Conservation (phyloP, 2,113 vertebrate species). For the Thinocorus orbignyianus region DNA sequence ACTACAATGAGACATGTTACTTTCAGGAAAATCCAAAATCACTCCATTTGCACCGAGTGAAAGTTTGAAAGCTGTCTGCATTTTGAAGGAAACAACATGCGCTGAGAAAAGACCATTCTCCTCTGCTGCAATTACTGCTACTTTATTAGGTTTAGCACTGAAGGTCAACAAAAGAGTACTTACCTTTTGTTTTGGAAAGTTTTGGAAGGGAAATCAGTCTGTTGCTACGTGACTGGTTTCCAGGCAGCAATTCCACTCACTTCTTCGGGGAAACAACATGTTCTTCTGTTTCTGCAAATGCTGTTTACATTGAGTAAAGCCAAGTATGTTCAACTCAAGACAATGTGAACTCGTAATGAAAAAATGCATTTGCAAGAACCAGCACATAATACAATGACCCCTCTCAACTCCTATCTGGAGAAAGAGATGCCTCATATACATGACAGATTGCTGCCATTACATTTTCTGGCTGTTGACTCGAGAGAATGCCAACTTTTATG, state of each 20-base stretch:
- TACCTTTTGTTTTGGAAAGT: conserved; percentile 66
- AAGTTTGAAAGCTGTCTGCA: background rate
- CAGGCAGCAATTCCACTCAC: conserved; percentile 42
- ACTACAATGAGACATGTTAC: background rate
- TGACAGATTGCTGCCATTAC: background rate
- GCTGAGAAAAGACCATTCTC: background rate
- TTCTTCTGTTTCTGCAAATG: conserved; percentile 56
- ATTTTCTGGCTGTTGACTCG: background rate
- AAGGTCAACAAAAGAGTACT: conserved; percentile 45
- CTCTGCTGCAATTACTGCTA: background rate
- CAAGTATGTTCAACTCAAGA: background rate
- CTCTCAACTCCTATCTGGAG: background rate
- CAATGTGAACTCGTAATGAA: conserved; percentile 7
- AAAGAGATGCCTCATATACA: background rate
- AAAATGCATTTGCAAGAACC: conserved; percentile 45
- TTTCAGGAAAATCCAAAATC: background rate
- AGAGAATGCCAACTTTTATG: background rate
- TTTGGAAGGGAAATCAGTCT: conserved; percentile 52
- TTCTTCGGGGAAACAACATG: background rate
- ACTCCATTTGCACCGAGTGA: background rate
- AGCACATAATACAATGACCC: conserved; percentile 27
- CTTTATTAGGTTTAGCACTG: conserved; percentile 2
- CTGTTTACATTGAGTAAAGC: conserved; percentile 48
- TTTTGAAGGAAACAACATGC: background rate
- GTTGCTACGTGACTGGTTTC: conserved; percentile 58